A percentile compares a stretch with the other conserved stretches of the same genome.
These are phyloP conservation scores for Eleginops maclovinus DNA, from an alignment of 2,113 vertebrate genomes.

Conservation along the genomic window DNA sequence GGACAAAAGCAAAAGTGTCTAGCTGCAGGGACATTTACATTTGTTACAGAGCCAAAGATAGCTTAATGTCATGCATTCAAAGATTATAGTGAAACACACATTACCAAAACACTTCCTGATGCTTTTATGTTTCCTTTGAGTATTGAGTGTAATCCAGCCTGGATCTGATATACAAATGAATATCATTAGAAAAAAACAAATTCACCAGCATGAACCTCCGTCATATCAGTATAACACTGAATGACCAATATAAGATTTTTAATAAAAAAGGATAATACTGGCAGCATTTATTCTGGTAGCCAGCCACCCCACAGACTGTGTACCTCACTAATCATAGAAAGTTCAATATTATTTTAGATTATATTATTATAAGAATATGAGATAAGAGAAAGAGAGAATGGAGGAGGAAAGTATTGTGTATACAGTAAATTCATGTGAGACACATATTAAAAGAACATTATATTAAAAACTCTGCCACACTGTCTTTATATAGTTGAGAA, in stretches of 20 bases:
- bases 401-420: not conserved
- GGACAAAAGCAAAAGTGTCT: not conserved
- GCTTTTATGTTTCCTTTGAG: not conserved
- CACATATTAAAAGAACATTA: not conserved
- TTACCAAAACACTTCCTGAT: not conserved
- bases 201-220: constrained; percentile 4
- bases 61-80: too few relatives aligned
- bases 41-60: too few relatives aligned
- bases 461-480: not conserved
- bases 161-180: constrained; percentile 29
- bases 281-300: not conserved
- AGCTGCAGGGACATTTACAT: not conserved
- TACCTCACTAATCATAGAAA: not conserved
- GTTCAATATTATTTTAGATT: constrained; percentile 2
- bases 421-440: not conserved
- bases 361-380: not conserved
- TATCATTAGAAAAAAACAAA: constrained; percentile 28
- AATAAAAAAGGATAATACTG: constrained; percentile 24
- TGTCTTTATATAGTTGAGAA: not conserved
- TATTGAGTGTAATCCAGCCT: not conserved
- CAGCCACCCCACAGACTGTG: not conserved
- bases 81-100: not conserved
- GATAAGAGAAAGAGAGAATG: not conserved
- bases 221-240: constrained; percentile 11
- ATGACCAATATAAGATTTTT: constrained; percentile 15